These are phyloP conservation scores for Hipposideros armiger DNA, from an alignment of 2,113 vertebrate species.

Conservation along the genomic window DNA sequence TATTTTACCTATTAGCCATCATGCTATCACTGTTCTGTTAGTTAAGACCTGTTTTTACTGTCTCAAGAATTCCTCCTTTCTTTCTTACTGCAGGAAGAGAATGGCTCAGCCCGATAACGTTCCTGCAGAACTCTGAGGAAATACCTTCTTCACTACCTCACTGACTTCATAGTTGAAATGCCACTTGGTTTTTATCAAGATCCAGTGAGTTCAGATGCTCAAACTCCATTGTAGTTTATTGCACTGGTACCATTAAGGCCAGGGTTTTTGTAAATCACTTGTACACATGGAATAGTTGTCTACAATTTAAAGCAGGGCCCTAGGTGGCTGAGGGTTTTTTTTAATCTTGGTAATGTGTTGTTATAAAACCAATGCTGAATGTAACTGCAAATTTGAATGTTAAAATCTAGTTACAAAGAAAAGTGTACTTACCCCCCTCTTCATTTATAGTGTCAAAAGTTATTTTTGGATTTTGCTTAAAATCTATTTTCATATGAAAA, in stretches of 20 bases:
- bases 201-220: not conserved
- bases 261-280: constrained; percentile 7
- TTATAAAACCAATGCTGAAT: not conserved
- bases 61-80: not conserved
- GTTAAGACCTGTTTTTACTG: not conserved
- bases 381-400: constrained; percentile 23
- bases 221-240: not conserved
- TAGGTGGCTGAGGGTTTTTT: not conserved
- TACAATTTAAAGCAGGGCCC: constrained; percentile 11
- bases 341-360: not conserved
- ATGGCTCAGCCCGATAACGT: not conserved
- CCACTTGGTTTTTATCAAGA: not conserved
- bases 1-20: not conserved
- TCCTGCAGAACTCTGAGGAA: not conserved
- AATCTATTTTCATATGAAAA: constrained; percentile 82
- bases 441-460: constrained; percentile 44
- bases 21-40: not conserved
- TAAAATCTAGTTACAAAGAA: constrained; percentile 24
- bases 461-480: constrained; percentile 75
- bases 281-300: not conserved
- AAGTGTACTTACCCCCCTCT: constrained; percentile 35
- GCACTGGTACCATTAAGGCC: not conserved
- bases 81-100: constrained; percentile 48
- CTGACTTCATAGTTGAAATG: not conserved
- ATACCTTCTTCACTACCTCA: constrained; percentile 80